Evolutionary conservation across 2,888 invertebrate genomes (phyloP).

Genomic region (Mycalesis mineus): DNA sequence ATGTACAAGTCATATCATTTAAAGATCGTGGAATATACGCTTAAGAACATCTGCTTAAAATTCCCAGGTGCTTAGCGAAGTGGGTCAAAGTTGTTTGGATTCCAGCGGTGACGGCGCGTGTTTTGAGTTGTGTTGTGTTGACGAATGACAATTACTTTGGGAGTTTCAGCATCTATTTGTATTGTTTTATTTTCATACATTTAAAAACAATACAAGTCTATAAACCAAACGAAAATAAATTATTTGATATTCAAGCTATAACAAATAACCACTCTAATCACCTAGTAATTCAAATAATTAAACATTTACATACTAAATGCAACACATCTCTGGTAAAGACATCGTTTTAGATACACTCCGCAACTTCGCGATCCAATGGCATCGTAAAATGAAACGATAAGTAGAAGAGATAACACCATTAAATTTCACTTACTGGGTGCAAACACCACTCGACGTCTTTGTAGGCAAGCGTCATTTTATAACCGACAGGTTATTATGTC

Average conservation of each 20-base stretch:
- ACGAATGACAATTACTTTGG: conserved; percentile 50
- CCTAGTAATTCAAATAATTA: background rate
- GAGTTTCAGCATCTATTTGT: conserved; percentile 34
- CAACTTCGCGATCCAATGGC: background rate
- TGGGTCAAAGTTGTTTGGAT: conserved; percentile 42
- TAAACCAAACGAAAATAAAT: no score
- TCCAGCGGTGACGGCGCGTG: conserved; percentile 51
- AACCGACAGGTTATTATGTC: no score
- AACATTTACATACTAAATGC: background rate
- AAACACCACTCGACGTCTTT: background rate
- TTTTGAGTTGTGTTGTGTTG: conserved; percentile 43
- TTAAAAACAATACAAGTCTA: no score
- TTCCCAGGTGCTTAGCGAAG: conserved; percentile 54
- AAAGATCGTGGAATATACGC: conserved; percentile 51
- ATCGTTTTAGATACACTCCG: background rate
- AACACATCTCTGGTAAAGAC: background rate
- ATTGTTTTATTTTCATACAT: background rate
- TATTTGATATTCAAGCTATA: no score
- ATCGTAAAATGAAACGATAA: conserved; percentile 11
- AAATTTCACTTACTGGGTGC: conserved; percentile 5
- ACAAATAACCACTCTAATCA: no score
- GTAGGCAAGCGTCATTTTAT: no score
- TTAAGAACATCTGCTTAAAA: conserved; percentile 65
- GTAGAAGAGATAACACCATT: conserved; percentile 9
- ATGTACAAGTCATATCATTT: conserved; percentile 14